Conservation (phyloP, 2,888 invertebrate genomes). For the Beris chalybata region DNA sequence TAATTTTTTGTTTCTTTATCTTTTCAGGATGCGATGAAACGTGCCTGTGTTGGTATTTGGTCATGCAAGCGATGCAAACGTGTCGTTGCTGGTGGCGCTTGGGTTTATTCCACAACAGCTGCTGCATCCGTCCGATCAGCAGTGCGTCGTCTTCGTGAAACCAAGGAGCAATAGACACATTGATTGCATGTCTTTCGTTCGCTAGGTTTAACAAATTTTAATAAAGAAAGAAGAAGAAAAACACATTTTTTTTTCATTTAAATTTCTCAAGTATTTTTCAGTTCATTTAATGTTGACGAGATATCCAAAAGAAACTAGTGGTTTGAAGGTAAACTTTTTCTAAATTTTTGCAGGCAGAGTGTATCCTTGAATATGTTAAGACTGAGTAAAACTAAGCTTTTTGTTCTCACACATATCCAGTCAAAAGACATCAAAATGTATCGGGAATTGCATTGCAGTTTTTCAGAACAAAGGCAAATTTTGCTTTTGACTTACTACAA, state of each 20-base stretch:
- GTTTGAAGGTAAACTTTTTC: too few species aligned
- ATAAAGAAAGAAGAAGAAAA: slow-evolving; percentile 21
- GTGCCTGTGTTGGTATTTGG: slow-evolving; percentile 98
- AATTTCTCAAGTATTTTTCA: not conserved
- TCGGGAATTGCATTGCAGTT: too few species aligned
- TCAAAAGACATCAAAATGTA: too few species aligned
- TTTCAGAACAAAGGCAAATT: too few species aligned
- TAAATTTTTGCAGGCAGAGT: too few species aligned
- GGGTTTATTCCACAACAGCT: slow-evolving; percentile 98
- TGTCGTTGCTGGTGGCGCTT: slow-evolving; percentile 97
- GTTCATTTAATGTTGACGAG: not conserved
- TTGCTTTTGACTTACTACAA: too few species aligned
- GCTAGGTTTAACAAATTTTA: slow-evolving; percentile 23
- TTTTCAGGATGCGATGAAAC: slow-evolving; percentile 95
- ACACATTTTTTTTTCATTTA: not conserved
- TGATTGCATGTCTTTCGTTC: slow-evolving; percentile 13
- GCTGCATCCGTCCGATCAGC: slow-evolving; percentile 97
- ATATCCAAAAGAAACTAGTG: too few species aligned
- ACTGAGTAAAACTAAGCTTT: too few species aligned
- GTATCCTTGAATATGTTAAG: too few species aligned
- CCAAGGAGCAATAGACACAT: slow-evolving; percentile 55
- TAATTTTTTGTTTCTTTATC: slow-evolving; percentile 36
- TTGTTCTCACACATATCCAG: too few species aligned
- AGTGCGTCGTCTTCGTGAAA: slow-evolving; percentile 93
- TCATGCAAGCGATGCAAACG: slow-evolving; percentile 96